Base-by-base conservation (phyloP, 2,888 invertebrate genomes). In the Prostheceraeus crozeri region DNA sequence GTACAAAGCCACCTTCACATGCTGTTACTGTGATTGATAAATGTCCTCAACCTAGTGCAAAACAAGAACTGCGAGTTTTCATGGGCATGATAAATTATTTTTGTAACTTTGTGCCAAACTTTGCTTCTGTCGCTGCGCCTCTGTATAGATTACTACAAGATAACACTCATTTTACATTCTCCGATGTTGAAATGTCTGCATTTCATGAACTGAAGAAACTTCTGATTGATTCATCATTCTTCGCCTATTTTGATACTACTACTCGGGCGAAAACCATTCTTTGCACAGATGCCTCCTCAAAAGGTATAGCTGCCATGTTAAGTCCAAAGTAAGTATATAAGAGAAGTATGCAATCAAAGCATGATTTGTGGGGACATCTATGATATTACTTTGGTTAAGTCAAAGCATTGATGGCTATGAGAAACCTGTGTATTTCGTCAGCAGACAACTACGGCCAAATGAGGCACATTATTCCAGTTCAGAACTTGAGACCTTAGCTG, bases 401-500 rank as follows among this genome's bases (percentile, higher is more conserved):
- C n/a, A n/a, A n/a, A n/a, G n/a, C n/a, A n/a, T n/a, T 28, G n/a
- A n/a, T 48, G 48, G 48, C 25, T 25, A 28, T 48, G 48, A 48
- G 28, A 25, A 30, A 28, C 48, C 48, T 28, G 28, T 48, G 27
- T 23, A 48, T 30, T 48, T 28, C 16, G 28, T 48, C 48, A 48
- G 48, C 16, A 11, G 48, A 28, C 25, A 48, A 48, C 28, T 48
- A 14, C 48, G 48, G n/a, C 48, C 48, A 48, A 30, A 30, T 30
- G 48, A 48, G 48, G 28, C 11, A 14, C 25, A 19, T 4, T 48
- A 48, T 30, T 48, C 23, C 48, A 48, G 48, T 30, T 48, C 48
- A 25, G 48, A 48, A 48, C 28, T 48, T 10, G 48, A 48, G 28
- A 48, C 48, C 27, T 48, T 48, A 48, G 48, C 48, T 48, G 16